Conservation (phyloP, 1,140 invertebrate species). For the Brevipalpus yothersi region DNA sequence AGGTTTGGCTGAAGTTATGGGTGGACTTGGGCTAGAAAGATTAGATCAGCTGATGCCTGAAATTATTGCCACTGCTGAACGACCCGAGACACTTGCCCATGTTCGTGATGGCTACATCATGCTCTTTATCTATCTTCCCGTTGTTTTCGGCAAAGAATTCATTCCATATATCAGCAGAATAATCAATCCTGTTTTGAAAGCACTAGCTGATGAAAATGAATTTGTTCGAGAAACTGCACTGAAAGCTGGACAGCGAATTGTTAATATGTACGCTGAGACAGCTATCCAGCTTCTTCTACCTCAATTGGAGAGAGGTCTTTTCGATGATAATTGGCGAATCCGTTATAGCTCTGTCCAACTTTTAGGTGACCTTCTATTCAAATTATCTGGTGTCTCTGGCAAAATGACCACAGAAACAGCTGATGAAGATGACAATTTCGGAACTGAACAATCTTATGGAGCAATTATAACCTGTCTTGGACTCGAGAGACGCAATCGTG, state of each 20-base stretch:
- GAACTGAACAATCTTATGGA: slow-evolving; percentile 77
- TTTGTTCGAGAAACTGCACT: slow-evolving; percentile 91
- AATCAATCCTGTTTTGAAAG: slow-evolving; percentile 80
- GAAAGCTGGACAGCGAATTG: slow-evolving; percentile 84
- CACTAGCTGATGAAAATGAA: slow-evolving; percentile 94
- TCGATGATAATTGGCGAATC: slow-evolving; percentile 96
- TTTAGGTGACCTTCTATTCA: slow-evolving; percentile 81
- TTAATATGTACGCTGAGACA: slow-evolving; percentile 83
- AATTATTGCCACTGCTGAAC: slow-evolving; percentile 82
- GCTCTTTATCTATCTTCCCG: slow-evolving; percentile 99
- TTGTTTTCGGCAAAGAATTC: slow-evolving; percentile 82
- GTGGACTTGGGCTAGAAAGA: slow-evolving; percentile 79
- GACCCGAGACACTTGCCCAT: slow-evolving; percentile 79
- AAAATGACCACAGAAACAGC: slow-evolving; percentile 98
- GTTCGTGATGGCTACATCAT: slow-evolving; percentile 99
- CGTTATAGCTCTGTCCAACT: slow-evolving; percentile 86
- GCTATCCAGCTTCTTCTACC: slow-evolving; percentile 79
- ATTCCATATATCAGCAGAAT: slow-evolving; percentile 89
- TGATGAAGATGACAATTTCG: slow-evolving; percentile 95
- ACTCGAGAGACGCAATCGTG: slow-evolving; percentile 61
- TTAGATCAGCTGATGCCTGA: slow-evolving; percentile 93
- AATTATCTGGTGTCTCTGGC: slow-evolving; percentile 77
- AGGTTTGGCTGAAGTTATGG: slow-evolving; percentile 65
- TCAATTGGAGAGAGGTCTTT: slow-evolving; percentile 72
- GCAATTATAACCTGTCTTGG: slow-evolving; percentile 72